Conservation (phyloP, 2,888 invertebrate genomes). For the Tromatobia lineatoria region DNA sequence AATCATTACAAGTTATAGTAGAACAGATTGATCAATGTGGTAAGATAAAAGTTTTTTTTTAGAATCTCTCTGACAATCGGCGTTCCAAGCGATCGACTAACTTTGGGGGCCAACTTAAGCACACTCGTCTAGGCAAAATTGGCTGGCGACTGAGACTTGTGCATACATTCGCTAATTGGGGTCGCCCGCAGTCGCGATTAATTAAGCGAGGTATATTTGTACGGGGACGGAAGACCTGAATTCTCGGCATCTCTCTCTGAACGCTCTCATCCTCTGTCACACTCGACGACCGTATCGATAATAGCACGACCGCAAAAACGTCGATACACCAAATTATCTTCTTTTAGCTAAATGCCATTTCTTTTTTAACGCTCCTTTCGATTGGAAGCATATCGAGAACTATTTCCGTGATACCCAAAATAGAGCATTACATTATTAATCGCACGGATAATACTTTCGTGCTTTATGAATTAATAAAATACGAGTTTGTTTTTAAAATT, state of each 20-base stretch:
- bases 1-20: no score
- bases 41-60: not conserved
- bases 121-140: not conserved
- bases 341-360: not conserved
- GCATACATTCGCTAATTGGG: conserved; percentile 45
- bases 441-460: not conserved
- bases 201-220: conserved; percentile 30
- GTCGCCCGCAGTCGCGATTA: conserved; percentile 32
- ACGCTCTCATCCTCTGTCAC: not conserved
- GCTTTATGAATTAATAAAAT: not conserved
- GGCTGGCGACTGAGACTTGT: not conserved
- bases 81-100: not conserved
- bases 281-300: conserved; percentile 28
- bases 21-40: not conserved
- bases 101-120: not conserved
- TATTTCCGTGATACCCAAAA: not conserved
- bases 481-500: not conserved
- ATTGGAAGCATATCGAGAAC: not conserved
- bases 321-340: conserved; percentile 8
- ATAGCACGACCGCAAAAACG: conserved; percentile 42
- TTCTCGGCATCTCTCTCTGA: conserved; percentile 9
- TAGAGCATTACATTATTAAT: not conserved
- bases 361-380: not conserved
- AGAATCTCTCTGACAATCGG: not conserved
- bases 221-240: not conserved